Conservation (phyloP, 2,113 vertebrate genomes). For the Ramphastos sulfuratus region DNA sequence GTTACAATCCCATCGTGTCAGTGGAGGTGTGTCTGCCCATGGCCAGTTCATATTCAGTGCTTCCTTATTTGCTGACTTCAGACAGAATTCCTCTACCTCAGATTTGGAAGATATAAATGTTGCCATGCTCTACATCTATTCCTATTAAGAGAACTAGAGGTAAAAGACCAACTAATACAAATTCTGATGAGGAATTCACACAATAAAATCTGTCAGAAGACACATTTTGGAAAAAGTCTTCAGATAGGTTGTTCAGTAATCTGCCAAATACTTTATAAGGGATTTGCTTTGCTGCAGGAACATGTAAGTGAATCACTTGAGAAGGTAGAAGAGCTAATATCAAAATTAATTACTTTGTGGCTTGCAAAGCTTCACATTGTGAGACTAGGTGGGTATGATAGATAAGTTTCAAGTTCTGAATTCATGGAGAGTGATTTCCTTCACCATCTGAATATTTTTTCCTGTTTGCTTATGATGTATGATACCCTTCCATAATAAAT, state of each 20-base stretch:
- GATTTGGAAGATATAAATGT: neutral
- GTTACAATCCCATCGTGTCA: neutral
- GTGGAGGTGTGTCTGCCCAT: neutral
- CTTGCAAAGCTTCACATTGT: neutral
- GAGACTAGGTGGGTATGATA: neutral
- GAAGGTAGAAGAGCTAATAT: neutral
- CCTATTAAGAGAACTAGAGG: neutral
- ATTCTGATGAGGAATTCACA: neutral
- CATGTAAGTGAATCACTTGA: neutral
- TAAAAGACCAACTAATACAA: neutral
- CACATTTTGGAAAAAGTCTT: neutral
- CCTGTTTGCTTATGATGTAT: neutral
- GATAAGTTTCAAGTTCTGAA: neutral
- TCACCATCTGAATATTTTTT: neutral
- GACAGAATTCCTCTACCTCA: neutral
- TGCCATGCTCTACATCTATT: neutral
- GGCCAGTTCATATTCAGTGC: neutral
- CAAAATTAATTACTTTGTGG: neutral
- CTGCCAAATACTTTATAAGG: too few relatives aligned
- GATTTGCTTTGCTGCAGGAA: neutral
- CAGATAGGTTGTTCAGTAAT: too few relatives aligned
- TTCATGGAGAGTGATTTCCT: neutral
- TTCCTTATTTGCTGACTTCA: neutral
- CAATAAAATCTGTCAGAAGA: neutral
- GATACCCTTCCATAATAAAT: neutral